Evolutionary conservation across 2,888 invertebrate genomes (phyloP).

Genomic region (Cyclophora albipunctata): DNA sequence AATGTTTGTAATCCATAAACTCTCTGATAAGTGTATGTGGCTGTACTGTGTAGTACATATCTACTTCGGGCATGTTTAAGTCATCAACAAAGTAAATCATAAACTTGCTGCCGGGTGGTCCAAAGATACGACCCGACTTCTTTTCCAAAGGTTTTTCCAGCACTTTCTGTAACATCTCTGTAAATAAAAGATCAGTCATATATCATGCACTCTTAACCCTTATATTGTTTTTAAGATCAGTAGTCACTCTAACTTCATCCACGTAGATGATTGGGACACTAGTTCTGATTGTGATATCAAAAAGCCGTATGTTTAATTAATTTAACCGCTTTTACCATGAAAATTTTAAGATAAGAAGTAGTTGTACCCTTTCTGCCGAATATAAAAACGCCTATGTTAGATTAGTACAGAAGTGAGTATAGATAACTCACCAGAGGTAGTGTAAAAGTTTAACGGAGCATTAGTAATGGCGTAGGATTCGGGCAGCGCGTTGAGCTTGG

Average conservation of each 20-base stretch:
- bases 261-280: no score
- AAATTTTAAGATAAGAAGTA: no score
- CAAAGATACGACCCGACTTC: slow-evolving; percentile 94
- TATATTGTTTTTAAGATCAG: no score
- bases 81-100: slow-evolving; percentile 97
- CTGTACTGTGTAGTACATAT: slow-evolving; percentile 94
- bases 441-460: slow-evolving; percentile 96
- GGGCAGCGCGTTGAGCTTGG: slow-evolving; percentile 83
- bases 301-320: no score
- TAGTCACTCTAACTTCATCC: no score
- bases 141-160: slow-evolving; percentile 95
- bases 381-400: no score
- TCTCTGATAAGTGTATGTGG: slow-evolving; percentile 95
- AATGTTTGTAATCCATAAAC: slow-evolving; percentile 95
- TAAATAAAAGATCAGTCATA: slow-evolving; percentile 5
- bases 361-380: no score
- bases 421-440: slow-evolving; percentile 80
- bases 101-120: slow-evolving; percentile 93
- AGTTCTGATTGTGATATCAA: no score
- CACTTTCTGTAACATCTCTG: slow-evolving; percentile 89
- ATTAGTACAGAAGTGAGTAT: no score
- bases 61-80: slow-evolving; percentile 98
- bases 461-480: slow-evolving; percentile 89
- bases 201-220: not conserved
- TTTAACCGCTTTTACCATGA: no score